Conservation (phyloP, 1,140 invertebrate genomes). For the Diploscapter pachys region DNA sequence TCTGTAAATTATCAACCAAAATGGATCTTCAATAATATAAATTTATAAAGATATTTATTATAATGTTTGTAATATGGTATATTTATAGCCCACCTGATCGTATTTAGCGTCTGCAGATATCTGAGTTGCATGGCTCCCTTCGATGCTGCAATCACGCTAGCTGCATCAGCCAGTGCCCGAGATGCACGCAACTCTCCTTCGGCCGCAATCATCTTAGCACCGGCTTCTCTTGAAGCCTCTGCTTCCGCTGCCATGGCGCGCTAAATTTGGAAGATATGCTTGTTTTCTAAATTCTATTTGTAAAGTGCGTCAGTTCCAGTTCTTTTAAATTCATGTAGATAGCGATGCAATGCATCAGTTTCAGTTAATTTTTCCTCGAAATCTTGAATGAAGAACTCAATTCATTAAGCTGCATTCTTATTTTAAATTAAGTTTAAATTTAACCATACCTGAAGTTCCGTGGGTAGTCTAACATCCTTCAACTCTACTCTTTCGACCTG, state of each 20-base stretch:
- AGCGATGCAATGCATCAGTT: too few relatives aligned
- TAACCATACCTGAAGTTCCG: constrained; percentile 53
- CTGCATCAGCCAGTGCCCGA: constrained; percentile 28
- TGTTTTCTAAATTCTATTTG: too few relatives aligned
- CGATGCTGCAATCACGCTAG: constrained; percentile 65
- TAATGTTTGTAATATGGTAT: too few relatives aligned
- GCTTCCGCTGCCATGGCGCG: constrained; percentile 58
- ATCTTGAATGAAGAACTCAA: too few relatives aligned
- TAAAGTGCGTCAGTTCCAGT: too few relatives aligned
- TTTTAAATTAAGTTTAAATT: too few relatives aligned
- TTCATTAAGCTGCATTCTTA: too few relatives aligned
- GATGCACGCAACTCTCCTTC: constrained; percentile 75
- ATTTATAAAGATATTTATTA: too few relatives aligned
- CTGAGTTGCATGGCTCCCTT: constrained; percentile 60
- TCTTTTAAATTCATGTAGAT: too few relatives aligned
- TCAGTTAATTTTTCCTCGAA: too few relatives aligned
- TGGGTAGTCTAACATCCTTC: constrained; percentile 63
- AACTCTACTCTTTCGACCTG: constrained; percentile 91
- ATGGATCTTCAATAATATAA: too few relatives aligned
- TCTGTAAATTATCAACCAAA: too few relatives aligned
- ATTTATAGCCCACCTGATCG: constrained; percentile 49
- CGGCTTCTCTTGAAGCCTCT: constrained; percentile 54
- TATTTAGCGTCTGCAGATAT: constrained; percentile 60
- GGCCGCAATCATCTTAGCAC: constrained; percentile 62
- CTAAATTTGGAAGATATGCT: neutral